Percentiles rank a stretch among this genome's conserved stretches.
phyloP scores from a whole-genome alignment of 2,113 vertebrate species.

The Corythornis vintsioides region DNA sequence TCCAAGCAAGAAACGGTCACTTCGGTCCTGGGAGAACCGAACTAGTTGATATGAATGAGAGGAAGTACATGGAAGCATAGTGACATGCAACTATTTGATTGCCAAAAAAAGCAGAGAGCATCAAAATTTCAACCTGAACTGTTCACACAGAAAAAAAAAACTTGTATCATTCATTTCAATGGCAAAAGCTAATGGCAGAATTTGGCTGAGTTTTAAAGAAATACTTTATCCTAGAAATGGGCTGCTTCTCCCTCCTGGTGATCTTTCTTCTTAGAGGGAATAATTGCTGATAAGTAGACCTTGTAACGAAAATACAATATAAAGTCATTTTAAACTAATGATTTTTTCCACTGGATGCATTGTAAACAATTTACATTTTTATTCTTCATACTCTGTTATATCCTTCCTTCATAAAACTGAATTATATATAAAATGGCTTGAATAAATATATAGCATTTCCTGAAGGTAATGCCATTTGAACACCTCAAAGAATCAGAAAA shows the following conservation, averaged over 20 bases:
- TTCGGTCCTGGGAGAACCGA: background rate
- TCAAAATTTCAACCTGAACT: constrained; percentile 18
- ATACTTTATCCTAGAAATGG: constrained; percentile 18
- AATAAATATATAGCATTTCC: background rate
- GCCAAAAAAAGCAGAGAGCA: background rate
- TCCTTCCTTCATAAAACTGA: background rate
- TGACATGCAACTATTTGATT: background rate
- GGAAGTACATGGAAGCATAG: background rate
- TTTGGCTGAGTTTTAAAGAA: constrained; percentile 43
- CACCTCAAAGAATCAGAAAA: background rate
- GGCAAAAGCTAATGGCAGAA: background rate
- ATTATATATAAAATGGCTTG: background rate
- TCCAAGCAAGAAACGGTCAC: background rate
- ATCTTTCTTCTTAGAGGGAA: constrained; percentile 1
- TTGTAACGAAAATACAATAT: constrained; percentile 24
- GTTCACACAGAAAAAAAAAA: background rate
- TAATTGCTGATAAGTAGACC: constrained; percentile 35
- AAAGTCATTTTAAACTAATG: constrained; percentile 26
- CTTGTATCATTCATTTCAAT: background rate
- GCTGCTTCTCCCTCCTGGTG: background rate
- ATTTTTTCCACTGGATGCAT: background rate
- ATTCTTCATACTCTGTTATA: background rate
- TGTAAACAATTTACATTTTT: constrained; percentile 34
- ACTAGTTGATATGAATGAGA: background rate
- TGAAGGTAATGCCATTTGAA: background rate